Percentiles rank a stretch among this genome's conserved stretches.
phyloP scores from a whole-genome alignment of 2,888 invertebrate species.

The Ferdinandea cuprea region DNA sequence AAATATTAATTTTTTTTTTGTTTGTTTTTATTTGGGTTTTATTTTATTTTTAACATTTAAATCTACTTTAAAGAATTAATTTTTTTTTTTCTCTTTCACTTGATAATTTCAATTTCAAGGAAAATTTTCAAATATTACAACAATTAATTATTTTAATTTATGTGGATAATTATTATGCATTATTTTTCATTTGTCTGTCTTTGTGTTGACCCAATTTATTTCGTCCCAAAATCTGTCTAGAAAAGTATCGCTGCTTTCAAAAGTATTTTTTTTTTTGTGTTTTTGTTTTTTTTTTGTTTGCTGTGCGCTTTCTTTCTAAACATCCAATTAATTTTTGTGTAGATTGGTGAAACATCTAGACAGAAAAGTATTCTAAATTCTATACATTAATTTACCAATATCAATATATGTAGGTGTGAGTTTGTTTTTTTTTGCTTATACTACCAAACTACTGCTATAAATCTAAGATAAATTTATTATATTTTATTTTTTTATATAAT shows the following conservation, averaged over 20 bases:
- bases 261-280: too few relatives aligned
- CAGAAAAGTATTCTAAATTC: conserved; percentile 30
- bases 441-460: conserved; percentile 3
- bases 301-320: conserved; percentile 16
- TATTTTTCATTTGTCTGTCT: not conserved
- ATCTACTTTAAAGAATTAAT: conserved; percentile 52
- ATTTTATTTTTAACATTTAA: conserved; percentile 55
- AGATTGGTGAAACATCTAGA: conserved; percentile 42
- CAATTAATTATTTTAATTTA: conserved; percentile 48
- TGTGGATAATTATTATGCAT: conserved; percentile 30
- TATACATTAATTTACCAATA: conserved; percentile 20
- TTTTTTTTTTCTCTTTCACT: conserved; percentile 8
- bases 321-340: conserved; percentile 2
- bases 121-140: conserved; percentile 55
- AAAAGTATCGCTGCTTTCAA: conserved; percentile 17
- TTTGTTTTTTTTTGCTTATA: not conserved
- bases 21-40: conserved; percentile 28
- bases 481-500: not conserved
- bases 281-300: conserved; percentile 2
- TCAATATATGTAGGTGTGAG: not conserved
- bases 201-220: not conserved
- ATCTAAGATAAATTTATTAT: not conserved
- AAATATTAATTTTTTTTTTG: conserved; percentile 60
- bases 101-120: conserved; percentile 26
- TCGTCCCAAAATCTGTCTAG: conserved; percentile 1